Evolutionary conservation across 2,113 vertebrate species (phyloP), one percentile per base, ranked within the genome.

Genomic region (Odocoileus virginianus): DNA sequence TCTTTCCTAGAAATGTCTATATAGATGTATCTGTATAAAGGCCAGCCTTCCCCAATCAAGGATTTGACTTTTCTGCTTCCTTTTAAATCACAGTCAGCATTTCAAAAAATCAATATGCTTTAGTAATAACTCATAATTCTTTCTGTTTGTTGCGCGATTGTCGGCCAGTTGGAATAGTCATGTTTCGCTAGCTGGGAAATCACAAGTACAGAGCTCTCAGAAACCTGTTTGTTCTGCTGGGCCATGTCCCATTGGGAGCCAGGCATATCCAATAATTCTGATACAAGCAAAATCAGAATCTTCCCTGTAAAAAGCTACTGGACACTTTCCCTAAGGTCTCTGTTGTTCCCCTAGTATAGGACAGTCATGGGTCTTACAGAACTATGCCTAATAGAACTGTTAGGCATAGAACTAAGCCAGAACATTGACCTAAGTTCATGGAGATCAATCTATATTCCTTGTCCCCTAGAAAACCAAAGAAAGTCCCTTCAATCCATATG

Each of bases 111-210:
- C 93, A 97, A 33, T 58, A 82, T 76, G 36, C 40, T 96, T 97
- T 33, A 87, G 58, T 97, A 98, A 98, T 98, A 98, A 98, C 96
- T 98, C 95, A 98, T 97, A 60, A 40, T 95, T 86, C 52, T 97
- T 87, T 98, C 47, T 47, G 6, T 61, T 28, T 47, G 6, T 61
- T 28, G 45, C 95, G 45, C 61, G 87, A 98, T 94, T 98, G 78
- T 85, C 97, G 23, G 79, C 83, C 93, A 82, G 21, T 86, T 76
- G 47, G 54, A 97, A n/a, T 87, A 98, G 93, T 76, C 15, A 94
- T 87, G 83, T 78, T 91, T 94, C 54, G 85, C 30, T 79, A 97
- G 60, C 15, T 96, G 89, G 82, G 82, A 87, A 93, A 93, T 94
- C 52, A 60, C 8, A 71, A 55, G 7, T 52, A 2, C 10, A 87